Base-by-base conservation (phyloP, 37 sponge, comb jelly and placozoan genomes). In the Halichondria panicea region DNA sequence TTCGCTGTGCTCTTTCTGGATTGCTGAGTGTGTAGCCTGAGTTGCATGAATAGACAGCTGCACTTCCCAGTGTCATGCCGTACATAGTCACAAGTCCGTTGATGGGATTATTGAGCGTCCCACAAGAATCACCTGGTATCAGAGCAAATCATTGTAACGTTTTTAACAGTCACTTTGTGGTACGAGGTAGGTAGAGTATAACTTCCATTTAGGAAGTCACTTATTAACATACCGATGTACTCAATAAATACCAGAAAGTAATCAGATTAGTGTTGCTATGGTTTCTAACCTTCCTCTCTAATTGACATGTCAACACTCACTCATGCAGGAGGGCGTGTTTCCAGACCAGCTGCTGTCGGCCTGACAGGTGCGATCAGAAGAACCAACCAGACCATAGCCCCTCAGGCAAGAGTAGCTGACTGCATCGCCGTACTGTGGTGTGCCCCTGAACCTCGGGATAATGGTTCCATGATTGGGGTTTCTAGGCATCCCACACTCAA, bases 301-400 rank as follows among this genome's bases (percentile, higher is more conserved):
- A 48, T 48, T 48, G 15, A 18, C 15, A 38, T 55, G 25, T 70
- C 38, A 2, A 35, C 13, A 80, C 87, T 53, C 66, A 90, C 84
- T 19, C 57, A n/a, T 37, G 55, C 92, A 91, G 25, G 60, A 36
- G 6, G 92, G 92, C 4, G 48, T 27, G 32, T 50, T 28, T 15
- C 83, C 87, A 60, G 78, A 77, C 92, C 92, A 91, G 11, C 25
- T 63, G 0, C 79, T 71, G 68, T 77, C 59, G 30, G 45, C 64
- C 33, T 86, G 79, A 48, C 92, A 91, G 24, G 30, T 56, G 5
- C 92, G 68, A 35, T 37, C 38, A 9, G 52, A 19, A 19, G 43
- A 63, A 27, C 92, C 92, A 18, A 62, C 43, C 54, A 86, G 62
- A 7, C 56, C 54, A 60, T 50, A 82, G 36, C 79, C 79, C 15